A percentile compares a stretch with the other conserved stretches of the same genome.
Evolutionary conservation across 2,888 invertebrate species (phyloP).

Genomic region (Periphyllus acericola): DNA sequence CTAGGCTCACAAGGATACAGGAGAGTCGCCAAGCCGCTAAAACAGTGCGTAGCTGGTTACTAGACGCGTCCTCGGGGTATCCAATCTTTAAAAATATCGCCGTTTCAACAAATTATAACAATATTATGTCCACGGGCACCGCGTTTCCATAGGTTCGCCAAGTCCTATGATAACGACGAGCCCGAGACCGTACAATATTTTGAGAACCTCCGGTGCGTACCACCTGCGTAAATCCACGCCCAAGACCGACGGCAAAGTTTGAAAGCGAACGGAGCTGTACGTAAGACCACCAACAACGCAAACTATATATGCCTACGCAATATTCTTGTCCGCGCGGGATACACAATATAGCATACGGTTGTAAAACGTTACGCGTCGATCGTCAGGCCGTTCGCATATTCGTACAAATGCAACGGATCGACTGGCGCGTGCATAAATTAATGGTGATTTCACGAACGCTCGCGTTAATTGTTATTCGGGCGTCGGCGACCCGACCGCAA

Average conservation of each 20-base stretch:
- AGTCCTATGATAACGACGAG: background rate
- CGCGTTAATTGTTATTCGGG: constrained; percentile 22
- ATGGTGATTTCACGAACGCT: constrained; percentile 20
- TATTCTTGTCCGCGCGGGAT: background rate
- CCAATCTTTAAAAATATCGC: no score
- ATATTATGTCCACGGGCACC: no score
- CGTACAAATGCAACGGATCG: background rate
- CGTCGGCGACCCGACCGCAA: constrained; percentile 6
- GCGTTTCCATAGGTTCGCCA: no score
- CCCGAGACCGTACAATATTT: background rate
- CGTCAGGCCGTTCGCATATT: background rate
- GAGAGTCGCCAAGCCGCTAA: no score
- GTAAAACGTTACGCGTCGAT: background rate
- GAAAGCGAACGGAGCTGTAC: constrained; percentile 51
- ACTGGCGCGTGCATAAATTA: background rate
- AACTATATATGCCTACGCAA: no score
- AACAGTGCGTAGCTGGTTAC: no score
- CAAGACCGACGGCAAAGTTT: background rate
- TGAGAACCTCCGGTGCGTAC: no score
- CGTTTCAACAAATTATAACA: no score
- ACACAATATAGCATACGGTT: no score
- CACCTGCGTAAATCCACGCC: background rate
- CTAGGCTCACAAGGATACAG: no score
- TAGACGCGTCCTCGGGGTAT: no score
- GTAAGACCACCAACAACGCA: background rate